Percentiles rank a stretch among this genome's conserved stretches.
These are phyloP conservation scores for Streptopelia turtur DNA, from an alignment of 2,797 vertebrate species.

Conservation along the genomic window DNA sequence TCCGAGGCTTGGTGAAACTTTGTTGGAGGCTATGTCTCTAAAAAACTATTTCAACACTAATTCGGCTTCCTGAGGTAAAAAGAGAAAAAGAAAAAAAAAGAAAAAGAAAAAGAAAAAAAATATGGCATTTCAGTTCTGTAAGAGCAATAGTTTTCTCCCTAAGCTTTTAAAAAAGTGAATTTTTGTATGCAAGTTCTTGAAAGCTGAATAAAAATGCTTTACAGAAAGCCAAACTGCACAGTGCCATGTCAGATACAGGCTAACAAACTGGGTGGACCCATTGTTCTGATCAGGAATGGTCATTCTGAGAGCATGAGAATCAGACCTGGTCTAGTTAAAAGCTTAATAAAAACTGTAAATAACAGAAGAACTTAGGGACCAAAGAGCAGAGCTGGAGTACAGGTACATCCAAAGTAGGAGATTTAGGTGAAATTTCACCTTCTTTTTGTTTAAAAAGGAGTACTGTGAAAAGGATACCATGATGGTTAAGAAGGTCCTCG, in stretches of 20 bases:
- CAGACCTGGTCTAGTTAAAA: not conserved
- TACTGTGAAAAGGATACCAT: not conserved
- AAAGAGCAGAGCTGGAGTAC: too few relatives aligned
- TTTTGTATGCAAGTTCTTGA: not conserved
- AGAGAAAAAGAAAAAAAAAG: too few relatives aligned
- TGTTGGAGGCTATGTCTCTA: not conserved
- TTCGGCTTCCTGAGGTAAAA: not conserved
- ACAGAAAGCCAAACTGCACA: not conserved
- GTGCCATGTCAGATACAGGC: not conserved
- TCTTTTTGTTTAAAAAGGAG: not conserved
- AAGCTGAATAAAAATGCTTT: not conserved
- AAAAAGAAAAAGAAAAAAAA: not conserved
- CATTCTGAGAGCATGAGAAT: not conserved
- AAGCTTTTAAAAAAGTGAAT: not conserved
- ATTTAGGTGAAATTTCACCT: not conserved
- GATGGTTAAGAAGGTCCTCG: not conserved
- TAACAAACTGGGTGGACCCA: not conserved
- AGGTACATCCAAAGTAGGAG: not conserved
- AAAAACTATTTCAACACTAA: not conserved
- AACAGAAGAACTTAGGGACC: not conserved
- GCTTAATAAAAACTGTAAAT: not conserved
- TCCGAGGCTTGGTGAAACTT: not conserved
- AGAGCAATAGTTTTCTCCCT: not conserved
- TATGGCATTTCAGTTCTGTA: not conserved
- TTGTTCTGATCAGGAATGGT: not conserved